Evolutionary conservation across 2,113 vertebrate species (phyloP), one percentile per base, ranked within the genome.

Genomic region (Notothenia coriiceps): DNA sequence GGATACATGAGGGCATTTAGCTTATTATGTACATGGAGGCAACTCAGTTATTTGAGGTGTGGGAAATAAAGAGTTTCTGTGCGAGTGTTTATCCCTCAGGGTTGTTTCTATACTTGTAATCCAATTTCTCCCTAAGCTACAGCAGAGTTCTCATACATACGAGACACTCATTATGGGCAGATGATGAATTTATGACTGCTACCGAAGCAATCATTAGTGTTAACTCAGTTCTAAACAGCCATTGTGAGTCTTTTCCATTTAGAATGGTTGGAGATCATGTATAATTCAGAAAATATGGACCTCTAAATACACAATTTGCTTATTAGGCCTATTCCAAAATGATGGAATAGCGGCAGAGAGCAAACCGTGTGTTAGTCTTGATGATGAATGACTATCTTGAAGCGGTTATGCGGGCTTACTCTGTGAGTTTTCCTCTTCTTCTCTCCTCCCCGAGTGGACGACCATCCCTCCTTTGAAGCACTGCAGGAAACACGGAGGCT

Each of bases 401-500:
- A 50, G 55, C 43, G 9, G 46, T 35, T 17, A 22, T 7, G 18
- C 7, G 10, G 35, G 15, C 89, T 95, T 95, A 99, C 98, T 98
- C 92, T 98, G 98, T 5, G 93, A 85, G 84, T 98, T 98, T 92
- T 99, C 98, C 93, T 99, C 98, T 77, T 99, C 98, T 90, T 98
- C 98, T 75, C 98, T 94, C 86, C 97, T 96, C 52, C 98, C 98
- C 1, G 97, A 95, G 75, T 99, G 98, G 71, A 99, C 94, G 17
- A 99, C 97, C 98, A 99, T 99, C 0, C 97, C 97, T 40, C 98
- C 98, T 61, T 96, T 97, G 85, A 99, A 99, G 74, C 98, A 98
- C 81, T 99, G 98, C 76, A 99, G 95, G 75, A 99, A 99, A 89
- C 97, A 99, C 0, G 98, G 98, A 0, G 96, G 97, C 92, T 99